Percentiles rank a stretch among this genome's conserved stretches.
Evolutionary conservation across 2,888 invertebrate species (phyloP).

Genomic region (Stictocephala bisonia): DNA sequence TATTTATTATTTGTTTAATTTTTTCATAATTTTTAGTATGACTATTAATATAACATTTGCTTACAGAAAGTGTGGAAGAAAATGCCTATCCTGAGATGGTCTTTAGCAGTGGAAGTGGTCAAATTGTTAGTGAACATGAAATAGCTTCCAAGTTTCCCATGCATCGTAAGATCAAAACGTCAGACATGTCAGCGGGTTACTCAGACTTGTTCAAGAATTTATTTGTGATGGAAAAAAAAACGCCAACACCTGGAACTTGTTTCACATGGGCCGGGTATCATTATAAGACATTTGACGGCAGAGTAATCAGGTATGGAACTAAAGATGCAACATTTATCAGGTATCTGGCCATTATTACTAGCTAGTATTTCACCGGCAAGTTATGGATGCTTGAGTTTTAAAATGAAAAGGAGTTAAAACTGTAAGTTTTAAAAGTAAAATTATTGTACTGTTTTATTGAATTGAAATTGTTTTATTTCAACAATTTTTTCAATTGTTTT

Average conservation of each 20-base stretch:
- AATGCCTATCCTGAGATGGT: constrained; percentile 1
- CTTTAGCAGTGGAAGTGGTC: constrained; percentile 1
- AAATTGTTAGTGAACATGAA: constrained; percentile 13
- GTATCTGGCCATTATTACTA: neutral
- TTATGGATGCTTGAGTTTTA: too few relatives aligned
- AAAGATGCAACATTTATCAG: neutral
- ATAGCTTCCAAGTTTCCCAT: neutral
- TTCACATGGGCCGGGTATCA: constrained; percentile 85
- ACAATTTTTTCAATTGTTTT: too few relatives aligned
- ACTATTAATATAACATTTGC: too few relatives aligned
- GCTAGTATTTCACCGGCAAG: too few relatives aligned
- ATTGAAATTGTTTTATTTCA: too few relatives aligned
- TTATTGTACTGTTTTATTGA: too few relatives aligned
- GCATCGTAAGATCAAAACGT: constrained; percentile 16
- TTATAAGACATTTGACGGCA: constrained; percentile 88
- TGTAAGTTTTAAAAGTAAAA: too few relatives aligned
- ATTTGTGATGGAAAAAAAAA: constrained; percentile 45
- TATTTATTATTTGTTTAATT: too few relatives aligned
- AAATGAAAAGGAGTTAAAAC: too few relatives aligned
- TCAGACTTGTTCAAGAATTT: constrained; percentile 37
- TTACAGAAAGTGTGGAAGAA: constrained; percentile 6
- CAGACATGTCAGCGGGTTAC: constrained; percentile 27
- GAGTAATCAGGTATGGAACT: constrained; percentile 78
- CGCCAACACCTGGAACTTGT: constrained; percentile 72
- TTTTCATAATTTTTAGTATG: too few relatives aligned